These are phyloP conservation scores for Galeruca laticollis DNA, from an alignment of 2,888 invertebrate genomes.

Conservation along the genomic window DNA sequence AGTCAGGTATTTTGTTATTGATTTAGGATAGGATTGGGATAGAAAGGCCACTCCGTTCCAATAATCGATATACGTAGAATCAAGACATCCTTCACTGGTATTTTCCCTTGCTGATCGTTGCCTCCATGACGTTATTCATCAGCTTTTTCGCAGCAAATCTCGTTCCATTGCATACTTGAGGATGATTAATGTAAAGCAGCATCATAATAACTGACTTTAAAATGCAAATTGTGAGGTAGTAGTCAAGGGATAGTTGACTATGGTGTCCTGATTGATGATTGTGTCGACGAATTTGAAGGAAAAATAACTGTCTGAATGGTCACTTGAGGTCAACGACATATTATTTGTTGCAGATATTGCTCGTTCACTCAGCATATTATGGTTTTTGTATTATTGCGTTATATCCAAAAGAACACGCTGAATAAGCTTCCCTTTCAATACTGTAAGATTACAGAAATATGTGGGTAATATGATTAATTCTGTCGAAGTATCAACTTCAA, in stretches of 20 bases:
- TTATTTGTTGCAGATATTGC: conserved; percentile 13
- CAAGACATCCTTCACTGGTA: neutral
- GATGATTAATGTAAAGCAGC: conserved; percentile 16
- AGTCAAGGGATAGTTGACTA: conserved; percentile 4
- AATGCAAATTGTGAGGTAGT: conserved; percentile 6
- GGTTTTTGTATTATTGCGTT: neutral
- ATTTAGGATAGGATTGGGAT: too few relatives aligned
- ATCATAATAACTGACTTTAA: neutral
- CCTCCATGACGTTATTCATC: too few relatives aligned
- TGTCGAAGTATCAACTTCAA: conserved; percentile 15
- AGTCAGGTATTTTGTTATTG: too few relatives aligned
- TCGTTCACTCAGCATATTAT: conserved; percentile 5
- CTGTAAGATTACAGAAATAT: conserved; percentile 5
- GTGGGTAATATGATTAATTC: conserved; percentile 6
- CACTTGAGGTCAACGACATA: conserved; percentile 3
- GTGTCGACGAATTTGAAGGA: conserved; percentile 4
- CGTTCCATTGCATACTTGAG: conserved; percentile 17
- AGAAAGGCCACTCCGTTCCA: too few relatives aligned
- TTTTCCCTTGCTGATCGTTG: conserved; percentile 2
- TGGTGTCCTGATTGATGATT: neutral
- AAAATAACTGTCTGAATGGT: neutral
- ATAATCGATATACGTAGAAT: neutral
- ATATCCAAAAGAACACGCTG: conserved; percentile 16
- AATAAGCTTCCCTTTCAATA: conserved; percentile 4
- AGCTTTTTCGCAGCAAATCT: conserved; percentile 16